phyloP scores from a whole-genome alignment of 2,113 vertebrate species.

The Tenrec ecaudatus region DNA sequence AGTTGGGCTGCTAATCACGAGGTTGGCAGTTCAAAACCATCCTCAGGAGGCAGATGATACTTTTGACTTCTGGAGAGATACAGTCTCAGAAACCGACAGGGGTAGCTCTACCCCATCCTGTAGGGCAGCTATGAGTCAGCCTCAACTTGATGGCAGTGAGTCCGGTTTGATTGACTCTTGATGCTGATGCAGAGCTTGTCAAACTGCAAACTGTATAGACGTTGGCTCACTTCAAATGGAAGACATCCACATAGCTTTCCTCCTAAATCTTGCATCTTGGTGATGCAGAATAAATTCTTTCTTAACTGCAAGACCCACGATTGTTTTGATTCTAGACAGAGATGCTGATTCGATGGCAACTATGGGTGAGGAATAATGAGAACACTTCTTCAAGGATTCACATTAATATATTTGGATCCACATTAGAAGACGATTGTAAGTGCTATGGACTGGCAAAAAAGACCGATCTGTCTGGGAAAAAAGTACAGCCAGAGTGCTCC shows the following conservation, averaged over 20 bases:
- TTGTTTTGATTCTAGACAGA: not conserved
- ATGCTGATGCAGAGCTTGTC: not conserved
- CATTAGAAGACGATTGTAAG: not conserved
- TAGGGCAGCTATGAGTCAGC: too few species aligned
- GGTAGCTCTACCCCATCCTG: too few species aligned
- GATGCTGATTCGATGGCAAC: not conserved
- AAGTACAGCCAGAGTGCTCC: too few species aligned
- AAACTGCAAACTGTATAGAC: not conserved
- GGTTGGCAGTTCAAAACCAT: too few species aligned
- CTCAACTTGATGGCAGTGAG: too few species aligned
- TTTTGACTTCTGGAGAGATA: too few species aligned
- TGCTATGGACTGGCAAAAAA: too few species aligned
- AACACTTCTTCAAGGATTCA: conserved; percentile 20
- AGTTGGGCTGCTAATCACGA: too few species aligned
- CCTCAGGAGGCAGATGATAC: too few species aligned
- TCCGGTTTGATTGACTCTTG: too few species aligned
- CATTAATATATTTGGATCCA: not conserved
- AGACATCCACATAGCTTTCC: not conserved
- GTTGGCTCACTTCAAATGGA: conserved; percentile 34
- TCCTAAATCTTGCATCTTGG: not conserved
- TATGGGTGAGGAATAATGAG: not conserved
- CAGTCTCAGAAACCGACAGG: too few species aligned
- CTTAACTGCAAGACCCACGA: not conserved
- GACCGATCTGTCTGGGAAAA: too few species aligned
- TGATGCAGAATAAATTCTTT: not conserved